phyloP scores from a whole-genome alignment of 2,888 invertebrate genomes.

The Conomelus anceps region DNA sequence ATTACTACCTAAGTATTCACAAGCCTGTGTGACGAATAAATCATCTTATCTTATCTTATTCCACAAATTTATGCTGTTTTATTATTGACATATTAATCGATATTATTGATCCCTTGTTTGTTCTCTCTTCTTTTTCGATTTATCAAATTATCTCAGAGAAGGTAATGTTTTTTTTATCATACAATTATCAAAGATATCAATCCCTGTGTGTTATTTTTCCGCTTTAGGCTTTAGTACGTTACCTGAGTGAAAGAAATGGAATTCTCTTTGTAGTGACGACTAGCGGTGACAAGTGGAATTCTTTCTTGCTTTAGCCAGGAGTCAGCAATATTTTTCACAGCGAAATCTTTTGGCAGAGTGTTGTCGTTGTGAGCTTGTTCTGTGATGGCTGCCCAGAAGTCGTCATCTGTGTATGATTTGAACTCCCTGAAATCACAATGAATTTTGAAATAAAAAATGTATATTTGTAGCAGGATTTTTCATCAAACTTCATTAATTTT shows the following conservation, averaged over 20 bases:
- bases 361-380: constrained; percentile 46
- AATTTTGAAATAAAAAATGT: constrained; percentile 9
- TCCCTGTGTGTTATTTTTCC: neutral
- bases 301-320: constrained; percentile 79
- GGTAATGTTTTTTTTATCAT: neutral
- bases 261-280: constrained; percentile 58
- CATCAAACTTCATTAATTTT: no score
- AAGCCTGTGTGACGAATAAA: no score
- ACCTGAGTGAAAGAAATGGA: constrained; percentile 60
- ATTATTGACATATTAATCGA: no score
- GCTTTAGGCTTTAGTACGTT: constrained; percentile 25
- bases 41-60: no score
- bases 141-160: neutral
- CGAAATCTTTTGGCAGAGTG: constrained; percentile 50
- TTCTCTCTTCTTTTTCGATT: no score
- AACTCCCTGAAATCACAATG: constrained; percentile 45
- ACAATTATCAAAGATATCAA: constrained; percentile 29
- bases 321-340: constrained; percentile 63
- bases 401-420: constrained; percentile 68
- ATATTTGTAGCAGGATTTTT: no score
- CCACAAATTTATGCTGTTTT: no score
- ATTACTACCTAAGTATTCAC: no score
- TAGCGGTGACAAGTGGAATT: constrained; percentile 65
- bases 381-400: constrained; percentile 35
- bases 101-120: no score